Base-by-base conservation (phyloP, 2,888 invertebrate species). In the Scaptomyza caliginosa region DNA sequence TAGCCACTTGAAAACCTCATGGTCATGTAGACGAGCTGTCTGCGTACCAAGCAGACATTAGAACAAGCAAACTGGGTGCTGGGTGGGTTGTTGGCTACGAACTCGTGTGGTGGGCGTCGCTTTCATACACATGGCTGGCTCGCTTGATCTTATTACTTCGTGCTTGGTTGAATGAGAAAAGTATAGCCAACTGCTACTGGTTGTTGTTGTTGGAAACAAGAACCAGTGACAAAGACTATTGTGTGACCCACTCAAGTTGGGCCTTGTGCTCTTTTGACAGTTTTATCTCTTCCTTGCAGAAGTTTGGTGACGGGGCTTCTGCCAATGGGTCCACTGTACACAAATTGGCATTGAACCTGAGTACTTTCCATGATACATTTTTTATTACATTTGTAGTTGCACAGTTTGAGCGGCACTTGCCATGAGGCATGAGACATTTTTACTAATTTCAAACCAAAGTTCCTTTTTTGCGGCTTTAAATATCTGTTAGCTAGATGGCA, bases 111-210 rank as follows among this genome's bases (percentile, higher is more conserved):
- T 67, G 85, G 67, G 84, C 74, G 85, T 67, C 68, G 64, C 63
- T 73, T 65, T 56, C 51, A 57, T 58, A 80, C 70, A 85, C 85
- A 72, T 67, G 70, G 78, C 50, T 84, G 76, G 57, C 49, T 81
- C 46, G 75, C 76, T 82, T 89, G 89, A 90, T 89, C 90, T 88
- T 85, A 89, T 90, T 90, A 89, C 52, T 67, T 54, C 72, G 73
- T 86, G 88, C 85, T 85, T 80, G 79, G 89, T 64, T 89, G 86
- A 74, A 82, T 89, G 88, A 74, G 88, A 89, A 89, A 89, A 86
- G 71, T 51, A 83, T 60, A 68, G 64, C 49, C 60, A 72, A 74
- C 83, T 62, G 73, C 63, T 65, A 54, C 28, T 46, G 19, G 46
- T 55, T 56, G 51, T 58, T 55, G 13, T n/a, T 49, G 43, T 34